Evolutionary conservation across 2,797 vertebrate species (phyloP).

Genomic region (Malurus leucopterus): DNA sequence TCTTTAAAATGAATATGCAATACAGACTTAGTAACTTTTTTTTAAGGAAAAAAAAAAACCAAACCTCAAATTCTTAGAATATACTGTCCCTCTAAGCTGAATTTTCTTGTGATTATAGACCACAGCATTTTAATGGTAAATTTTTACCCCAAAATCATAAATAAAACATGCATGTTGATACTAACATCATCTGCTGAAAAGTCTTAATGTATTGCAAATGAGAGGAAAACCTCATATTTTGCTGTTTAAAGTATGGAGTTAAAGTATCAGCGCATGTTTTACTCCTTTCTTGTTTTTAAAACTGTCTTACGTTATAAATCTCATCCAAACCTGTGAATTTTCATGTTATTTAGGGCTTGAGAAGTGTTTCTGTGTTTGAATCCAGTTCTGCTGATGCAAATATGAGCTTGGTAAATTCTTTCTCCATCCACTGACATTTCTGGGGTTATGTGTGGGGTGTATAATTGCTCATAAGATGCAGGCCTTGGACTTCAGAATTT

Average conservation of each 20-base stretch:
- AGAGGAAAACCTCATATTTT: not conserved
- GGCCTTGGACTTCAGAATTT: not conserved
- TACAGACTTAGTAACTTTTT: not conserved
- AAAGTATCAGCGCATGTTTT: not conserved
- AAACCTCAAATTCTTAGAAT: not conserved
- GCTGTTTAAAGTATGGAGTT: not conserved
- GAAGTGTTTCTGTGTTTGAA: not conserved
- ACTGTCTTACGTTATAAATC: not conserved
- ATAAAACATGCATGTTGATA: not conserved
- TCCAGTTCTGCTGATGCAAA: not conserved
- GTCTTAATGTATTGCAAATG: not conserved
- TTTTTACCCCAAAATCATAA: not conserved
- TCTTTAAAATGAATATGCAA: conserved; percentile 9
- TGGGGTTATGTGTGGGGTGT: not conserved
- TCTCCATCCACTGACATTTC: not conserved
- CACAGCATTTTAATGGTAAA: not conserved
- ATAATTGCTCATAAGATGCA: rapidly evolving
- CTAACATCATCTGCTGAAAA: not conserved
- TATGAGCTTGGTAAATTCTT: not conserved
- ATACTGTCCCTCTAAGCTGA: not conserved
- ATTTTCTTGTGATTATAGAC: not conserved
- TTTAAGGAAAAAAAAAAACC: too few relatives aligned
- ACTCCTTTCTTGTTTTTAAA: not conserved
- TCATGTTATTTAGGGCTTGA: not conserved
- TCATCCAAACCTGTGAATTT: not conserved